Conservation (phyloP, 2,888 invertebrate species). For the Patella ulyssiponensis region DNA sequence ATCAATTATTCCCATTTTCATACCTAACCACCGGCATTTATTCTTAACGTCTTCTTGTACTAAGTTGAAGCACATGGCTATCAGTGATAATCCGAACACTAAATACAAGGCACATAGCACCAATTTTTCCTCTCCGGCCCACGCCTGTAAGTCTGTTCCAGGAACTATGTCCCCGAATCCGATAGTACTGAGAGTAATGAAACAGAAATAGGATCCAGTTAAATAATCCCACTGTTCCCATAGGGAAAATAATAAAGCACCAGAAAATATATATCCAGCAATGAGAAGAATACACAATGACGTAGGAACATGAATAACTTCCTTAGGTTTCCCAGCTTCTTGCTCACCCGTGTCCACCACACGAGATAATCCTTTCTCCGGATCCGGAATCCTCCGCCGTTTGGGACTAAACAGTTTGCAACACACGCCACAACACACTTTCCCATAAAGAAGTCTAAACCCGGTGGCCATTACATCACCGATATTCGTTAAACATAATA, state of each 20-base stretch:
- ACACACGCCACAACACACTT: conserved; percentile 68
- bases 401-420: conserved; percentile 59
- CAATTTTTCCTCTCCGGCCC: conserved; percentile 65
- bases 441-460: conserved; percentile 76
- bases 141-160: conserved; percentile 59
- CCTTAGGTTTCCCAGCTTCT: conserved; percentile 54
- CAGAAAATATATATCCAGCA: conserved; percentile 68
- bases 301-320: conserved; percentile 69
- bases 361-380: conserved; percentile 52
- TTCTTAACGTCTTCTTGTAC: conserved; percentile 73
- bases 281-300: conserved; percentile 69
- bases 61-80: conserved; percentile 74
- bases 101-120: conserved; percentile 71
- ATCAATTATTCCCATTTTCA: conserved; percentile 70
- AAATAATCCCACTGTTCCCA: conserved; percentile 70
- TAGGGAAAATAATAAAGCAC: conserved; percentile 67
- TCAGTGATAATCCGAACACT: conserved; percentile 72
- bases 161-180: conserved; percentile 71
- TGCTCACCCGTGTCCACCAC: conserved; percentile 52
- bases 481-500: conserved; percentile 69
- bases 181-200: conserved; percentile 71
- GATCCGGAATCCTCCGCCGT: conserved; percentile 40
- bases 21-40: conserved; percentile 71
- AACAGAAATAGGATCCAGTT: conserved; percentile 71
- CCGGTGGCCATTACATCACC: conserved; percentile 71